Base-by-base conservation (phyloP, 1,140 invertebrate genomes). In the Drosophila ironensis region DNA sequence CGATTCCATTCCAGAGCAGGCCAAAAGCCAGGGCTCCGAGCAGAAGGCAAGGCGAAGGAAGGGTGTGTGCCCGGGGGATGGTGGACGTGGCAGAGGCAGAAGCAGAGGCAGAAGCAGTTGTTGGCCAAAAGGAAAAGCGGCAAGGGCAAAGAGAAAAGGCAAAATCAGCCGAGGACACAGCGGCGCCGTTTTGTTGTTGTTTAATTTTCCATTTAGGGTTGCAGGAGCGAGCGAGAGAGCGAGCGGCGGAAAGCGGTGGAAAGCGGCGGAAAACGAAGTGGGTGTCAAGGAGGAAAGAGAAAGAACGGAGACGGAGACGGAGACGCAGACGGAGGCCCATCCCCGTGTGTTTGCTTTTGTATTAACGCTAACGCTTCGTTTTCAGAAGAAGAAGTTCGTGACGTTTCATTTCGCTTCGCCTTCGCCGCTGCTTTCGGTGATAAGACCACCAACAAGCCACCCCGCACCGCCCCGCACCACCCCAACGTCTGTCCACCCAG, bases 201-300 rank as follows among this genome's bases (percentile, higher is more conserved):
- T 86, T 86, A 72, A 80, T 75, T 84, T 86, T 80, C 51, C 66
- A 72, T 86, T 80, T 86, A 68, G 70, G 80, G 73, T 84, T 84
- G 77, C 51, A 40, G 28, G 57, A 35, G 14, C 28, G 41, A 67
- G 40, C 11, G 47, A 42, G 47, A 53, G 9, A 14, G 25, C 25
- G 25, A 30, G 28, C 7, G 25, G 25, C 25, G 7, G 24, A 38
- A 4, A 48, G 17, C 12, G 2, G 37, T 11, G 0, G 14, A 12
- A 30, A n/a, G 27, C 24, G 24, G 35, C 19, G 16, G n/a, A 8
- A 27, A 9, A 33, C n/a, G n/a, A 20, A 42, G 16, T 4, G 19
- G n/a, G 30, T 17, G 19, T 33, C 8, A 9, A 16, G 16, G 20
- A 16, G n/a, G 8, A 33, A 22, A 22, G 16, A n/a, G 45, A 28